Percentiles rank a stretch among this genome's conserved stretches.
Evolutionary conservation across 1,140 invertebrate genomes (phyloP).

Genomic region (Panonychus citri): DNA sequence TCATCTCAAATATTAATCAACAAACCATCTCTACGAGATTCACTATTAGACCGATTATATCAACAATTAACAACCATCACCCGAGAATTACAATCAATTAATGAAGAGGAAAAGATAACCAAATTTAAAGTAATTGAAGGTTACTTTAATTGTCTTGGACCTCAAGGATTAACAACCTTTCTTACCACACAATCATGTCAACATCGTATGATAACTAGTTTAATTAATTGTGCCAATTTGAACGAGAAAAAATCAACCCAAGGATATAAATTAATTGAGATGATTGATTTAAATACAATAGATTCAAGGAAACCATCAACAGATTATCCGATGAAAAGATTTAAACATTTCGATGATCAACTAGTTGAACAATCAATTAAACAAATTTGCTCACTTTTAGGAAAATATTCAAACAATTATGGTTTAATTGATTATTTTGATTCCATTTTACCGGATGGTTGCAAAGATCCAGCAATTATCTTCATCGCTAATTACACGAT

Average conservation of each 20-base stretch:
- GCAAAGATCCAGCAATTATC: not conserved
- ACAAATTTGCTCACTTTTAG: not conserved
- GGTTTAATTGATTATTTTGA: not conserved
- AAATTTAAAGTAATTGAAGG: constrained; percentile 31
- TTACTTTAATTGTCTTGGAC: not conserved
- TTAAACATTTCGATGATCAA: not conserved
- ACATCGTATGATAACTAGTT: not conserved
- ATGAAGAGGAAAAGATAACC: constrained; percentile 63
- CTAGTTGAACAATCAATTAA: not conserved
- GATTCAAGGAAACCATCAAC: not conserved
- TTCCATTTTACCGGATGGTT: not conserved
- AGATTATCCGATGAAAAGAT: not conserved
- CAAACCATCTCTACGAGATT: not conserved
- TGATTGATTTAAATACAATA: not conserved
- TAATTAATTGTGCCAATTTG: not conserved
- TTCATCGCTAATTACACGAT: not conserved
- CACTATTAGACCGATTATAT: not conserved
- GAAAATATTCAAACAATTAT: not conserved
- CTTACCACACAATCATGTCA: not conserved
- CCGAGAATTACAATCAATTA: constrained; percentile 26
- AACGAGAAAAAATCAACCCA: not conserved
- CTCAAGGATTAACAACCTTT: not conserved
- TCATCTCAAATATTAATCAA: not conserved
- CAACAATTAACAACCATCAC: not conserved
- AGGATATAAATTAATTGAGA: not conserved